A percentile compares a stretch with the other conserved stretches of the same genome.
These are phyloP conservation scores for Macrosoma leucophasiata DNA, from an alignment of 2,888 invertebrate genomes.

Conservation along the genomic window DNA sequence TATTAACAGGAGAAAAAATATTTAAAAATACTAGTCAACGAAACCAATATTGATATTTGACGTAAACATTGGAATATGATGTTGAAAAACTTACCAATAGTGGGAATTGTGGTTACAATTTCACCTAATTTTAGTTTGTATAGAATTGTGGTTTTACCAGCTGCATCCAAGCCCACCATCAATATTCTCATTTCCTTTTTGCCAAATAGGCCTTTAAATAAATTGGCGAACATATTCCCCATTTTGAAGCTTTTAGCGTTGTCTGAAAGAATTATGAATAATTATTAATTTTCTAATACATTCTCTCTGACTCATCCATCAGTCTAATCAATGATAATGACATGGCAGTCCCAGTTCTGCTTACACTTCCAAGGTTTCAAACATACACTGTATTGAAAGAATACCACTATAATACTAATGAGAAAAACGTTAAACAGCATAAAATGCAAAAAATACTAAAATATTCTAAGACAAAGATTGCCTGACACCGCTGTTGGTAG, in stretches of 20 bases:
- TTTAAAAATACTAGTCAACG: too few relatives aligned
- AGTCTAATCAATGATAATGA: conserved; percentile 71
- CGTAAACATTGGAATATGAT: neutral
- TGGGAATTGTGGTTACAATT: conserved; percentile 99
- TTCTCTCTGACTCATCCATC: conserved; percentile 65
- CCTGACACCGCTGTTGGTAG: conserved; percentile 74
- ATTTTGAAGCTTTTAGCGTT: conserved; percentile 80
- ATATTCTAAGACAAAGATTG: conserved; percentile 44
- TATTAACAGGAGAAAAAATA: too few relatives aligned
- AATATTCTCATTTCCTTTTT: conserved; percentile 99
- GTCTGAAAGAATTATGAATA: conserved; percentile 71
- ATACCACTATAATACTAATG: too few relatives aligned
- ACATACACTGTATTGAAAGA: neutral
- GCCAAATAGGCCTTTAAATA: conserved; percentile 99
- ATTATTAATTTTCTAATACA: too few relatives aligned
- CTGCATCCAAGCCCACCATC: conserved; percentile 99
- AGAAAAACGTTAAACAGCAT: conserved; percentile 7
- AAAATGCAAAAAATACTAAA: neutral
- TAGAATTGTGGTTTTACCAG: conserved; percentile 99
- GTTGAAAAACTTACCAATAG: conserved; percentile 91
- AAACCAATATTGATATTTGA: neutral
- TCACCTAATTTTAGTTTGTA: conserved; percentile 99
- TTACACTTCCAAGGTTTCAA: conserved; percentile 1
- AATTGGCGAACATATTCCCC: conserved; percentile 98
- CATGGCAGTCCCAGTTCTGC: conserved; percentile 62